Percentiles rank a stretch among this genome's conserved stretches.
phyloP scores from a whole-genome alignment of 2,888 invertebrate genomes.

The Megastigmus dorsalis region DNA sequence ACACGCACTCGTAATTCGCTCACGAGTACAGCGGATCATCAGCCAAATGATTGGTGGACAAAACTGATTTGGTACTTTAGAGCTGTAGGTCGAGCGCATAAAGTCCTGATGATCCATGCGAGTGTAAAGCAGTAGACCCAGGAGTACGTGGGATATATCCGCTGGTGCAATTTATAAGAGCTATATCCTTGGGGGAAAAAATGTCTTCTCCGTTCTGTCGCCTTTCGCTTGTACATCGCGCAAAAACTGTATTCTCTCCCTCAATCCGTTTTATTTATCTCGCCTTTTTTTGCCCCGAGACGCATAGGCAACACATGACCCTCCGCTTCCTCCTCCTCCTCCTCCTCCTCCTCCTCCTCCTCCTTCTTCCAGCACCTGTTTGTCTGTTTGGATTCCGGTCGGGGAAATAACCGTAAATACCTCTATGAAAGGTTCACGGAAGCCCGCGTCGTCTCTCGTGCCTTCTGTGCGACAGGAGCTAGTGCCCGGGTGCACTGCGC shows the following conservation, averaged over 20 bases:
- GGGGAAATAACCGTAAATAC: slow-evolving; percentile 42
- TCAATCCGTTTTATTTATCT: slow-evolving; percentile 31
- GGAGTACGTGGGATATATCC: no score
- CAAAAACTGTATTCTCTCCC: neutral
- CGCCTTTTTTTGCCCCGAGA: neutral
- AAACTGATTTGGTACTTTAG: no score
- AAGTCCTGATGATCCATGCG: slow-evolving; percentile 4
- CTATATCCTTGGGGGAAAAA: neutral
- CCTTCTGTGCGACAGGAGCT: no score
- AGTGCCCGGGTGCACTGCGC: neutral
- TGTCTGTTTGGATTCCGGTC: slow-evolving; percentile 44
- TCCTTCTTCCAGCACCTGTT: slow-evolving; percentile 12
- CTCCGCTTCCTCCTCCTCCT: no score
- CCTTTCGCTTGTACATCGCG: slow-evolving; percentile 1
- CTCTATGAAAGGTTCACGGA: slow-evolving; percentile 3
- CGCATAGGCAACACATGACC: neutral
- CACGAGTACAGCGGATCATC: no score
- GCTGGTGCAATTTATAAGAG: slow-evolving; percentile 7
- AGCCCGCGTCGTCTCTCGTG: neutral
- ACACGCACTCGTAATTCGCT: no score
- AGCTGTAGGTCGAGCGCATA: no score
- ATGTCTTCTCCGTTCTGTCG: neutral
- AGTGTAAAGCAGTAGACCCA: neutral
- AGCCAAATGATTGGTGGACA: no score
- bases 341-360: neutral